Conservation (phyloP, 2,888 invertebrate genomes). For the Arge pagana region DNA sequence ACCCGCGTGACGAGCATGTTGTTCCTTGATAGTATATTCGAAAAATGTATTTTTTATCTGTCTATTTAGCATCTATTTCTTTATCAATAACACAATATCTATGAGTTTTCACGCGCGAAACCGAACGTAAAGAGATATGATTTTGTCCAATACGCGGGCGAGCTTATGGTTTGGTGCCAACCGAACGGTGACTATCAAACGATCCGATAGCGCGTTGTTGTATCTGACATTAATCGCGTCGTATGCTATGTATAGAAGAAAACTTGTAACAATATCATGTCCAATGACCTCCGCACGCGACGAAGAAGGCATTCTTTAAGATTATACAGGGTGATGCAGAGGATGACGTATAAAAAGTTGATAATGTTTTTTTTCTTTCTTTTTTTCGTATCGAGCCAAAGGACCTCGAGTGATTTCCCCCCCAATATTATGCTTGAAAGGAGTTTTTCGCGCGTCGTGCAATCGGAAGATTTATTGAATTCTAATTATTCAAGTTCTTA, state of each 20-base stretch:
- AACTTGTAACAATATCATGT: slow-evolving; percentile 20
- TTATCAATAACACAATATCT: background rate
- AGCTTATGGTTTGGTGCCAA: background rate
- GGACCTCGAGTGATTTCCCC: slow-evolving; percentile 11
- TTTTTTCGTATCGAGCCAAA: slow-evolving; percentile 1
- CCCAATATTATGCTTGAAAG: slow-evolving; percentile 10
- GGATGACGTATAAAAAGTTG: slow-evolving; percentile 13
- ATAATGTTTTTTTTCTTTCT: slow-evolving; percentile 13
- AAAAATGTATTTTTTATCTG: background rate
- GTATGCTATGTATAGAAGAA: slow-evolving; percentile 7
- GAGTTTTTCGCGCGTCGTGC: background rate
- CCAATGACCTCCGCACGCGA: slow-evolving; percentile 16
- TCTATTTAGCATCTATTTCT: slow-evolving; percentile 8
- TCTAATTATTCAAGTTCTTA: no score
- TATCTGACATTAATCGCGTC: background rate
- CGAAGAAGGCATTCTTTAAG: slow-evolving; percentile 9
- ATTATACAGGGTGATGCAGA: slow-evolving; percentile 19
- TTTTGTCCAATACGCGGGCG: slow-evolving; percentile 4
- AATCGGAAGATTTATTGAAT: background rate
- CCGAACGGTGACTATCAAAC: background rate
- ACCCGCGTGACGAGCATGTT: slow-evolving; percentile 7
- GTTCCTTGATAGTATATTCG: slow-evolving; percentile 6
- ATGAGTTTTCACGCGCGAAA: background rate
- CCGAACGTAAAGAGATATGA: slow-evolving; percentile 2
- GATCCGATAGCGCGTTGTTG: slow-evolving; percentile 2